phyloP scores from a whole-genome alignment of 2,888 invertebrate genomes.

The Eurytoma adleriae region DNA sequence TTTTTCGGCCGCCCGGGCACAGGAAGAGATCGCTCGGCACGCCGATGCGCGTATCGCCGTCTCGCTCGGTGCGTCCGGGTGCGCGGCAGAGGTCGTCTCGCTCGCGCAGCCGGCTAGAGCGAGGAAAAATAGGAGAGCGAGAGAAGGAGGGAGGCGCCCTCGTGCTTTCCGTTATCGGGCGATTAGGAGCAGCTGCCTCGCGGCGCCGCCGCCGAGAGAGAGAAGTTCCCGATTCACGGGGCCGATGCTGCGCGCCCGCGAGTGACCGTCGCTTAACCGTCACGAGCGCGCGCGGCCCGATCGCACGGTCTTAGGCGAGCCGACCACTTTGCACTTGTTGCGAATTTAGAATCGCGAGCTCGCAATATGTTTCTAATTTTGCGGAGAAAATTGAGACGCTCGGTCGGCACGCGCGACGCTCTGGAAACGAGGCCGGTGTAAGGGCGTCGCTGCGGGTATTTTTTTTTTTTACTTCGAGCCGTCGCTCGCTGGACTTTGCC shows the following conservation, averaged over 20 bases:
- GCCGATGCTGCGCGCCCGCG: not conserved
- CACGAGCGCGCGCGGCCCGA: not conserved
- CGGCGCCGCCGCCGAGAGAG: not conserved
- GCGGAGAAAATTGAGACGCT: not conserved
- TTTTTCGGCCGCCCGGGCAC: not conserved
- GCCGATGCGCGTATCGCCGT: not conserved
- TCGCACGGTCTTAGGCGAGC: not conserved
- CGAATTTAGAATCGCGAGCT: conserved; percentile 22
- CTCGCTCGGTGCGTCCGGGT: not conserved
- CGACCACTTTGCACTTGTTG: conserved; percentile 24
- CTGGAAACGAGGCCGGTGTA: no score
- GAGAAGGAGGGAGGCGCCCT: conserved; percentile 19
- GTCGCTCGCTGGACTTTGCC: not conserved
- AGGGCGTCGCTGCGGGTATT: not conserved
- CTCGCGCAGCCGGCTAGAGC: conserved; percentile 1
- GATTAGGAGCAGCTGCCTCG: conserved; percentile 30
- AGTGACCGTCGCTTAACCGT: not conserved
- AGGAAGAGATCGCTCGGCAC: not conserved
- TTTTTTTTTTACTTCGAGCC: not conserved
- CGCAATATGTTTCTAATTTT: conserved; percentile 8
- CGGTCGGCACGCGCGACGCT: no score
- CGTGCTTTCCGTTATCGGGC: conserved; percentile 51
- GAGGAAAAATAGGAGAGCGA: conserved; percentile 27
- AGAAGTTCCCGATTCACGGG: not conserved
- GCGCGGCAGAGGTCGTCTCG: not conserved